phyloP scores from a whole-genome alignment of 2,113 vertebrate genomes.

The Plecturocebus donacophilus region DNA sequence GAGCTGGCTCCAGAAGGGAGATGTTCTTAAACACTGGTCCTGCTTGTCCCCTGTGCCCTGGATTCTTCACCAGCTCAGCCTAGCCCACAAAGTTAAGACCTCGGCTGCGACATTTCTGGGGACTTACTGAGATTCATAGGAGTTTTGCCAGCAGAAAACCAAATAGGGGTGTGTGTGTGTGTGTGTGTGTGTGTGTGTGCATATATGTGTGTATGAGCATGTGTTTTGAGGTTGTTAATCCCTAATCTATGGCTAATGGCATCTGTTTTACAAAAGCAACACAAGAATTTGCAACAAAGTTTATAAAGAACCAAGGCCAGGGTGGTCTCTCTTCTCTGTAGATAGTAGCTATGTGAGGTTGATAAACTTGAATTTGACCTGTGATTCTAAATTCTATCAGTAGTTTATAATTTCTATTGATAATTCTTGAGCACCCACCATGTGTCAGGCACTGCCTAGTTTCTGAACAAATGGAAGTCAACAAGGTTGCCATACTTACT shows the following conservation, averaged over 20 bases:
- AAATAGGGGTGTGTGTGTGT: background rate
- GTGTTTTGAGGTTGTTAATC: background rate
- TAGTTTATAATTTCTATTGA: background rate
- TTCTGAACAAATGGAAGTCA: too few species aligned
- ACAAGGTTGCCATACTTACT: accelerated
- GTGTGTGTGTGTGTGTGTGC: accelerated
- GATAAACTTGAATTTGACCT: too few species aligned
- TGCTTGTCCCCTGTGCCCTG: slow-evolving; percentile 54
- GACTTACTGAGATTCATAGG: slow-evolving; percentile 39
- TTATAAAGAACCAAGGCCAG: accelerated
- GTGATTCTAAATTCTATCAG: background rate
- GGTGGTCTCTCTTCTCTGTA: too few species aligned
- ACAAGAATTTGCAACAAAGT: accelerated
- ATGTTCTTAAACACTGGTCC: slow-evolving; percentile 63
- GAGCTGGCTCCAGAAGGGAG: slow-evolving; percentile 69
- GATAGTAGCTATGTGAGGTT: background rate
- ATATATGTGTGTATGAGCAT: accelerated
- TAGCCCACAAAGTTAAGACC: slow-evolving; percentile 59
- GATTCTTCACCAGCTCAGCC: slow-evolving; percentile 54
- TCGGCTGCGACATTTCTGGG: slow-evolving; percentile 56
- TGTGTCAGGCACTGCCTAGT: too few species aligned
- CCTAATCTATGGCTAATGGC: background rate
- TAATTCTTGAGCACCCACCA: background rate
- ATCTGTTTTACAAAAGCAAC: background rate
- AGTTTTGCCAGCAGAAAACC: background rate